These are phyloP conservation scores for Chelonus insularis DNA, from an alignment of 1,140 invertebrate species.

Conservation along the genomic window DNA sequence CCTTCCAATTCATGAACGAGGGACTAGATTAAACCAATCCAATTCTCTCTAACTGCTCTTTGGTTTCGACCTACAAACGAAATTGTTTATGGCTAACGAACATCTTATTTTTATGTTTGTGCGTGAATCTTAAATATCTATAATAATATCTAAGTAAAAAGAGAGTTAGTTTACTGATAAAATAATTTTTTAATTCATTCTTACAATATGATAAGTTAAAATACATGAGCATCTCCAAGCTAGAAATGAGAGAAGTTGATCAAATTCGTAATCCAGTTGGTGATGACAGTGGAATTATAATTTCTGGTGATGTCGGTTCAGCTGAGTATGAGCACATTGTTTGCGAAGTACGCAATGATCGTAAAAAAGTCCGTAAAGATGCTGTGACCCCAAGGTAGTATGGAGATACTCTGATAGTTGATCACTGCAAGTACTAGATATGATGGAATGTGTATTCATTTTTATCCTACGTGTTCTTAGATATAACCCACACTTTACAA, in stretches of 20 bases:
- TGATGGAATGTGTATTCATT: conserved; percentile 18
- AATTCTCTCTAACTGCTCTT: no score
- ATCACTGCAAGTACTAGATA: background rate
- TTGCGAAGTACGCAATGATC: conserved; percentile 16
- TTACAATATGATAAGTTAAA: no score
- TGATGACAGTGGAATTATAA: conserved; percentile 46
- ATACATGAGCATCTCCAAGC: background rate
- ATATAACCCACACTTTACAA: conserved; percentile 41
- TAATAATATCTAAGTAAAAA: no score
- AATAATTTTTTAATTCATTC: no score
- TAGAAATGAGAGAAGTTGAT: background rate
- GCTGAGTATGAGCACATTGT: conserved; percentile 39
- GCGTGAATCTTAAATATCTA: no score
- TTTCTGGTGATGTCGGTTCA: conserved; percentile 42
- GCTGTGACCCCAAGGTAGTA: conserved; percentile 38
- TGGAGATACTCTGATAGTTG: background rate
- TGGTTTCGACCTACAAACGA: no score
- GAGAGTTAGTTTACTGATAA: no score
- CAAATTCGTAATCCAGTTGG: conserved; percentile 30
- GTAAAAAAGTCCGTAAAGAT: conserved; percentile 30
- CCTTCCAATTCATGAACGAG: no score
- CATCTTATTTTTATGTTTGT: no score
- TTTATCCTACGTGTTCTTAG: conserved; percentile 49
- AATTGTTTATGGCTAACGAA: no score
- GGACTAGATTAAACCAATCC: no score